phyloP scores from a whole-genome alignment of 2,797 vertebrate species.

The Rhinella marina region DNA sequence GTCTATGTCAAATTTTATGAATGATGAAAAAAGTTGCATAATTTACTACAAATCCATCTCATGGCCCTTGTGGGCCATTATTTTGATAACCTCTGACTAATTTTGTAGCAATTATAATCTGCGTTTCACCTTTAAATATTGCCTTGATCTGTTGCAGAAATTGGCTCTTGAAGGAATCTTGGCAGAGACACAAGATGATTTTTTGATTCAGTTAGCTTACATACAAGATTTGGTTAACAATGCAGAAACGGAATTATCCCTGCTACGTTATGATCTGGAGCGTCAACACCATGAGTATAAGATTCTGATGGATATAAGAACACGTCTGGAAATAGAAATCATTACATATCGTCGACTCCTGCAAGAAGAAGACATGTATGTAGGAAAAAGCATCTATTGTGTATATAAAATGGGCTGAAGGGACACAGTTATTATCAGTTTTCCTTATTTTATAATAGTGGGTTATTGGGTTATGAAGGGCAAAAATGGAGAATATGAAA shows the following conservation, averaged over 20 bases:
- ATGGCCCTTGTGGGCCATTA: not conserved
- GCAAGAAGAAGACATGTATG: slow-evolving; percentile 75
- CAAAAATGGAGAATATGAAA: too few species aligned
- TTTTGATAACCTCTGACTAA: not conserved
- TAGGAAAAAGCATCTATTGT: not conserved
- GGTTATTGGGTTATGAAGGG: too few species aligned
- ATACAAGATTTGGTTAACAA: slow-evolving; percentile 72
- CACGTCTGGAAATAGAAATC: slow-evolving; percentile 81
- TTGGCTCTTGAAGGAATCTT: slow-evolving; percentile 73
- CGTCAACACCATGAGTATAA: slow-evolving; percentile 77
- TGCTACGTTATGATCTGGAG: slow-evolving; percentile 74
- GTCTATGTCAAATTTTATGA: not conserved
- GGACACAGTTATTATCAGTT: not conserved
- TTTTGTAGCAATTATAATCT: not conserved
- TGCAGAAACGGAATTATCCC: slow-evolving; percentile 72
- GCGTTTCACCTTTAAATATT: not conserved
- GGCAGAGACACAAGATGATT: slow-evolving; percentile 72
- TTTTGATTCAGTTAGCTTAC: slow-evolving; percentile 67
- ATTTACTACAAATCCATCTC: not conserved
- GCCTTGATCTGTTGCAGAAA: slow-evolving; percentile 69
- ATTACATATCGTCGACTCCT: slow-evolving; percentile 78
- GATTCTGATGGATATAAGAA: slow-evolving; percentile 80
- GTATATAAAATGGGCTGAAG: not conserved
- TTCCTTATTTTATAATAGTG: not conserved
- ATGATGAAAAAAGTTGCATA: not conserved